A percentile compares a stretch with the other conserved stretches of the same genome.
Evolutionary conservation across 2,113 vertebrate species (phyloP).

Genomic region (Copsychus sechellarum): DNA sequence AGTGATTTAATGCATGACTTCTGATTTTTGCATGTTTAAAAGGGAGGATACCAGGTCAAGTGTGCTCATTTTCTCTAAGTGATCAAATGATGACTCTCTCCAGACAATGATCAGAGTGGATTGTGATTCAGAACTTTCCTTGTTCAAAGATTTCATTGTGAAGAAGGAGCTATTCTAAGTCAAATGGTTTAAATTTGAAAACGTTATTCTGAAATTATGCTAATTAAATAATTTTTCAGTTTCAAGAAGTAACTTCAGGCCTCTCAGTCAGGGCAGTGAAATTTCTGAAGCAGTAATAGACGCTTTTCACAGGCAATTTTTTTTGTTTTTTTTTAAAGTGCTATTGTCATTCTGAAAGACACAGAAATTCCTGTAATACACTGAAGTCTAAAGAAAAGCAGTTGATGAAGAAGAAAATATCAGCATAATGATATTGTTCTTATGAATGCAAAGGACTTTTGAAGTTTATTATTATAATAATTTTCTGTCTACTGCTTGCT

Average conservation of each 20-base stretch:
- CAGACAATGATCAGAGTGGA: not conserved
- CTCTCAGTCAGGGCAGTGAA: not conserved
- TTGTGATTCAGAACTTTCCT: not conserved
- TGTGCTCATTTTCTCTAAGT: not conserved
- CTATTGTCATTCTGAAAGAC: not conserved
- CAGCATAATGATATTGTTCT: not conserved
- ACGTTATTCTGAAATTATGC: not conserved
- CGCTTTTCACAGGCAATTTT: not conserved
- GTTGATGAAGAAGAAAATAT: not conserved
- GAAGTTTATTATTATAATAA: not conserved
- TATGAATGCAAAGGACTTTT: not conserved
- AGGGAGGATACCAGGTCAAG: not conserved
- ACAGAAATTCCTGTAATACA: not conserved
- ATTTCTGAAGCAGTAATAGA: not conserved
- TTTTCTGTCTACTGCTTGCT: not conserved
- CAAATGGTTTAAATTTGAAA: not conserved
- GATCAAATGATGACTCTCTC: not conserved
- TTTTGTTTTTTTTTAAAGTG: not conserved
- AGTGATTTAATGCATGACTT: not conserved
- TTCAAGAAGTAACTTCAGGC: not conserved
- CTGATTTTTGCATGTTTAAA: not conserved
- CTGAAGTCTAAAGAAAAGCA: not conserved
- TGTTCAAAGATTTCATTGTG: not conserved
- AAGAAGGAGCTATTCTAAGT: not conserved
- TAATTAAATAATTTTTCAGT: not conserved